A percentile compares a stretch with the other conserved stretches of the same genome.
These are phyloP conservation scores for Allobates femoralis DNA, from an alignment of 2,797 vertebrate genomes.

Conservation along the genomic window DNA sequence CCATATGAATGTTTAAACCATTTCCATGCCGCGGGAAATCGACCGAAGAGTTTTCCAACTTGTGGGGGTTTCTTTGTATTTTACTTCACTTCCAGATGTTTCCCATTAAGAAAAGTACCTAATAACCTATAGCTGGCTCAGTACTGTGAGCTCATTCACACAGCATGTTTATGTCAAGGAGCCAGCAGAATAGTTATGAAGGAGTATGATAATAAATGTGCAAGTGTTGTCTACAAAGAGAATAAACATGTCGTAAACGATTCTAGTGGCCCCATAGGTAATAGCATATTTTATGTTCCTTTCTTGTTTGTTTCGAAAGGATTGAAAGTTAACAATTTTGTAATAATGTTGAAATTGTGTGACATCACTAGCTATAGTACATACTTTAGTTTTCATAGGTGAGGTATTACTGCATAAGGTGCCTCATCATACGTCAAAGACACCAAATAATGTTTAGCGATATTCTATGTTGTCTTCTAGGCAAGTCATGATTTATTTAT, in stretches of 20 bases:
- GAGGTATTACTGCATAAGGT: too few species aligned
- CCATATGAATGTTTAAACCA: slow-evolving; percentile 40
- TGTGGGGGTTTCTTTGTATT: slow-evolving; percentile 43
- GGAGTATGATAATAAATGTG: not conserved
- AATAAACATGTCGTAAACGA: not conserved
- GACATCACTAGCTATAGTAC: not conserved
- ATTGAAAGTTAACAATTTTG: not conserved
- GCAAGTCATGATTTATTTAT: too few species aligned
- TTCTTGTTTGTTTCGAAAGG: not conserved
- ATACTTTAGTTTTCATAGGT: too few species aligned
- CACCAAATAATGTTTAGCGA: too few species aligned
- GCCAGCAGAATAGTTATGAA: not conserved
- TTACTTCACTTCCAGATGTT: slow-evolving; percentile 53
- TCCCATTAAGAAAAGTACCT: slow-evolving; percentile 48
- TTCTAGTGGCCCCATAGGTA: not conserved
- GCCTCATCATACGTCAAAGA: too few species aligned
- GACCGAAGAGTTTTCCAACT: slow-evolving; percentile 22
- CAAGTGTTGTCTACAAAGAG: not conserved
- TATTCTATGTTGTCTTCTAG: too few species aligned
- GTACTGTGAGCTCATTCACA: not conserved
- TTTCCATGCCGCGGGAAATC: slow-evolving; percentile 47
- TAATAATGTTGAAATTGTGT: not conserved
- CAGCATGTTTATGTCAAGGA: slow-evolving; percentile 18
- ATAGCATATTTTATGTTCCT: too few species aligned
- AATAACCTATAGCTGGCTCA: slow-evolving; percentile 48